These are phyloP conservation scores for Sanderia malayensis DNA, from an alignment of 30 jellyfish, hydroid and myxozoan genomes.

Conservation along the genomic window DNA sequence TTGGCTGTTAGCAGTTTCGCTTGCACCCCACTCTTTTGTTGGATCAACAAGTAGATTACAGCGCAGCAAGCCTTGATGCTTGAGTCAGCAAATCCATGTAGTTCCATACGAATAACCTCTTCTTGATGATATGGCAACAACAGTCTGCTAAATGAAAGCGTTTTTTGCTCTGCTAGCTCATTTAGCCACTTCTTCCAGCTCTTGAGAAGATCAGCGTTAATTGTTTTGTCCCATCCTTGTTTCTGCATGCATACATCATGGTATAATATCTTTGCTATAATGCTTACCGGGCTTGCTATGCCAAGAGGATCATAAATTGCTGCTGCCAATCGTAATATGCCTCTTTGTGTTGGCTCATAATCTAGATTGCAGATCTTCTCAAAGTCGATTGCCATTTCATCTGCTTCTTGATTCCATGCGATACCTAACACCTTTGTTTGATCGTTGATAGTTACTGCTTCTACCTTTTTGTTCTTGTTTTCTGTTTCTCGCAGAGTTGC, in stretches of 20 bases:
- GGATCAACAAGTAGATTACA: conserved; percentile 32
- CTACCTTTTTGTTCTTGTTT: neutral
- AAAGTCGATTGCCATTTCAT: conserved; percentile 32
- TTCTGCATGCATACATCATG: conserved; percentile 41
- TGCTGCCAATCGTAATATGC: conserved; percentile 8
- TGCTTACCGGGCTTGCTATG: conserved; percentile 12
- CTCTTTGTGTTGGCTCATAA: conserved; percentile 16
- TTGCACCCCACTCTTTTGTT: conserved; percentile 30
- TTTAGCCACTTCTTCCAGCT: no score
- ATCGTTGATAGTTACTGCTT: no score
- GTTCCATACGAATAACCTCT: conserved; percentile 8
- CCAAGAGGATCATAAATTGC: conserved; percentile 17
- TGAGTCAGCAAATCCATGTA: no score
- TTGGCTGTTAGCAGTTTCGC: conserved; percentile 31
- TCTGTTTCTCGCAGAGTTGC: neutral
- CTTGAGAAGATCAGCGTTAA: no score
- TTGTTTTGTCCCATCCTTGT: no score
- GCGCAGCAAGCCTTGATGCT: no score
- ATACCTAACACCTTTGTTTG: no score
- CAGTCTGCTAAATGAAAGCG: conserved; percentile 21
- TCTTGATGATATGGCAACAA: conserved; percentile 26
- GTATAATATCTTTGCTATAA: conserved; percentile 16
- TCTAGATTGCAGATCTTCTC: conserved; percentile 6
- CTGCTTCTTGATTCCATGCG: conserved; percentile 38
- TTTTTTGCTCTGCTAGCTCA: no score